These are phyloP conservation scores for Helarctos malayanus DNA, from an alignment of 2,797 vertebrate species.

Conservation along the genomic window DNA sequence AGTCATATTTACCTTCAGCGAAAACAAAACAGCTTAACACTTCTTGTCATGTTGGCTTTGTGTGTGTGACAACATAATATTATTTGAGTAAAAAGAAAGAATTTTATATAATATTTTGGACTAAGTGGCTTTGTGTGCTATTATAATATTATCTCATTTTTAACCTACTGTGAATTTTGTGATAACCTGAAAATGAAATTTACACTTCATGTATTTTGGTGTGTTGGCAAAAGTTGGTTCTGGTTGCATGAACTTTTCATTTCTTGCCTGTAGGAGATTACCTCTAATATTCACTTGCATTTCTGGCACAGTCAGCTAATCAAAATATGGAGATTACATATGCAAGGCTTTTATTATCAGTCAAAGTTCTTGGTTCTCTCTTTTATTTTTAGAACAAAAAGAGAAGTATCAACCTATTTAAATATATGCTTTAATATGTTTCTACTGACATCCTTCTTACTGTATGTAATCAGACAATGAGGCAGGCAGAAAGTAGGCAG, in stretches of 20 bases:
- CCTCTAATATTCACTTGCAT: neutral
- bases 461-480: neutral
- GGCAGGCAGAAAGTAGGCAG: neutral
- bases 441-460: neutral
- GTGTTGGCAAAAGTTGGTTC: conserved; percentile 22
- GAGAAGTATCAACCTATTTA: neutral
- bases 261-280: conserved; percentile 61
- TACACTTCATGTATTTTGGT: conserved; percentile 17
- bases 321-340: conserved; percentile 36
- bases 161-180: conserved; percentile 34
- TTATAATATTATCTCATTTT: conserved; percentile 61
- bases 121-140: neutral
- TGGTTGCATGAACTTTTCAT: conserved; percentile 30
- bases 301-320: conserved; percentile 11
- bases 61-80: neutral
- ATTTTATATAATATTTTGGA: conserved; percentile 48
- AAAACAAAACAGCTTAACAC: neutral
- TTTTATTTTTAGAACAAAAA: conserved; percentile 38
- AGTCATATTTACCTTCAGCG: neutral
- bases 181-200: conserved; percentile 71
- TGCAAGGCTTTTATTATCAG: neutral
- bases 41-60: neutral
- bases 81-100: conserved; percentile 47
- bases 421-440: neutral
- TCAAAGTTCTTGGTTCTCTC: neutral